Evolutionary conservation across 2,113 vertebrate species (phyloP), one percentile per base, ranked within the genome.

Genomic region (Brachirus orientalis): DNA sequence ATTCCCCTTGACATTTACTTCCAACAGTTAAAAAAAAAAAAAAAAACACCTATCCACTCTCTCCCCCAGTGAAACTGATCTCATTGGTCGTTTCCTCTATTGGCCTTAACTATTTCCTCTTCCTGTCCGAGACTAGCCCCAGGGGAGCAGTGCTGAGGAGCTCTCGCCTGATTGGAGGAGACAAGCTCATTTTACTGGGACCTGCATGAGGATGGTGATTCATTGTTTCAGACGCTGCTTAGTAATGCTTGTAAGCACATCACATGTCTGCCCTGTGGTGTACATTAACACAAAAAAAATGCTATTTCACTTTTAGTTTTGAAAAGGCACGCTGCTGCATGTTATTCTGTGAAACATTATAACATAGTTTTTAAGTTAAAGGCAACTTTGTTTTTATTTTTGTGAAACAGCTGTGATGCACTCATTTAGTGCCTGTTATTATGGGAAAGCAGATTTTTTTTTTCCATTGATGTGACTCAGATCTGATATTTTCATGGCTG

Each of bases 51-150:
- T 20, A 1, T 77, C 45, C 52, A 16, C 58, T 69, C 40, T 77
- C 38, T 75, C 59, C 58, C 59, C 61, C 61, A 70, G 76, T 79
- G 80, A 84, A 88, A 77, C 68, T 55, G 82, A 83, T 82, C 76
- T 74, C 74, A 69, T 51, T 7, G 40, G 62, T 62, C 35, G 14
- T 83, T 85, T 85, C 82, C 90, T 88, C 35, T 69, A 72, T 88
- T 87, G 82, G 71, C 75, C 75, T 85, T 79, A 85, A 85, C 81
- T 72, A 56, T 77, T 89, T 89, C 86, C 86, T 84, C 63, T 87
- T 85, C 79, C 84, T 88, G 84, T 75, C 74, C 53, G 63, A 33
- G 58, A 86, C 73, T 47, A 38, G 73, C 62, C 85, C 58, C 90
- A 40, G 57, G 82, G 87, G 86, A 86, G 56, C 8, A 0, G 20